Conservation (phyloP, 2,113 vertebrate species). For the Ciconia boyciana region DNA sequence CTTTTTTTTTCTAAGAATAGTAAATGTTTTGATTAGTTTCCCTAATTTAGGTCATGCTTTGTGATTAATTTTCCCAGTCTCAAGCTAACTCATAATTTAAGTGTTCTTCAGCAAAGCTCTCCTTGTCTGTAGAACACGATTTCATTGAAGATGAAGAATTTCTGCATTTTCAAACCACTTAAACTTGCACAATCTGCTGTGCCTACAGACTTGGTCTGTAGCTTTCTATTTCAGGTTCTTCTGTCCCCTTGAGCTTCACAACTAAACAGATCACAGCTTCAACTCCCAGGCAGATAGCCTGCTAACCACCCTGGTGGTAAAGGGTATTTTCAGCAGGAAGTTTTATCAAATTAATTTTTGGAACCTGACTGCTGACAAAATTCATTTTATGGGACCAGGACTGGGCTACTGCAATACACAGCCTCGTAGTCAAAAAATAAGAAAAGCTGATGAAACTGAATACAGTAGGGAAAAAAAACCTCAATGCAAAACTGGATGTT, state of each 20-base stretch:
- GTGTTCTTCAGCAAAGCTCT: background rate
- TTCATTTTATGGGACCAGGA: background rate
- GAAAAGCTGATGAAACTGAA: background rate
- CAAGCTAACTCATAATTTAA: background rate
- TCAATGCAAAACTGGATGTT: background rate
- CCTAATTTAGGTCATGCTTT: background rate
- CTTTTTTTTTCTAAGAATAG: background rate
- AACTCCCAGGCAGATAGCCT: background rate
- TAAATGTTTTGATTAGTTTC: background rate
- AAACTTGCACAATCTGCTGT: background rate
- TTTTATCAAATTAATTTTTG: background rate
- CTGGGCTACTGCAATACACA: background rate
- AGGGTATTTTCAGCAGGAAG: background rate
- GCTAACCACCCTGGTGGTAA: background rate
- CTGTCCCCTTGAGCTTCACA: background rate
- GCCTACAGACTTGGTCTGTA: background rate
- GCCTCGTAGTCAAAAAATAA: background rate
- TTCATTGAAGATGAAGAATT: background rate
- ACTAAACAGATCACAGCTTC: background rate
- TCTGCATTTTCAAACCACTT: background rate
- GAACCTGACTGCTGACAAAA: background rate
- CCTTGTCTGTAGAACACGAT: background rate
- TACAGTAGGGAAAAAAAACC: background rate
- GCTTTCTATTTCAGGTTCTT: background rate
- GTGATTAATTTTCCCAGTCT: background rate